Conservation (phyloP, 2,797 vertebrate species). For the Bothrops alternatus region DNA sequence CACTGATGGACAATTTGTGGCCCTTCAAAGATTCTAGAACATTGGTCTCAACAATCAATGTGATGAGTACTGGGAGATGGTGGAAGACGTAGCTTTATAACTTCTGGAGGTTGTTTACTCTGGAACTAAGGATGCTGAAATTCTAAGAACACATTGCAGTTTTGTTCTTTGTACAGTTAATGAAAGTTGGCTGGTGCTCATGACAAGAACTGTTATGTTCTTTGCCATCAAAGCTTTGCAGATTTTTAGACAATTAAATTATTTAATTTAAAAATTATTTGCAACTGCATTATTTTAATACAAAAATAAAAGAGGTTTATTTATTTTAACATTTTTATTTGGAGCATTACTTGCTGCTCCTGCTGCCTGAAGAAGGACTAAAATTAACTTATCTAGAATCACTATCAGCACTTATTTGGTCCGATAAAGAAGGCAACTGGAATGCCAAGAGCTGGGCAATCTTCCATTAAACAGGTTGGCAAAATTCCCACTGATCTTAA, state of each 20-base stretch:
- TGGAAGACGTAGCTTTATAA: neutral
- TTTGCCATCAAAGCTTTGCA: neutral
- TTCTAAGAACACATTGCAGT: neutral
- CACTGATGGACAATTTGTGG: neutral
- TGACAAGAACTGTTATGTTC: neutral
- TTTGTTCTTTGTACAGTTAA: neutral
- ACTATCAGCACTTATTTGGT: neutral
- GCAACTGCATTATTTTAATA: neutral
- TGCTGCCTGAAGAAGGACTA: conserved; percentile 9
- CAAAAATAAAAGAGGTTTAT: neutral
- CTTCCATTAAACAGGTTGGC: neutral
- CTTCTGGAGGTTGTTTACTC: neutral
- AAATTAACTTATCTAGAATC: conserved; percentile 31
- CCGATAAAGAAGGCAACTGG: neutral
- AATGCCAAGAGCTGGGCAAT: neutral
- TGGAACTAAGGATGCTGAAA: neutral
- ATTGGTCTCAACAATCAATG: neutral
- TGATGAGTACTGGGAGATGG: neutral
- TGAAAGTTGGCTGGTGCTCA: neutral
- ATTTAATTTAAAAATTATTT: neutral
- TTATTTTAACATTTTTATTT: neutral
- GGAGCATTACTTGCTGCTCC: neutral
- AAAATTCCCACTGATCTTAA: neutral
- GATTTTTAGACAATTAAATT: neutral
- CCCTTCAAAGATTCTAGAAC: neutral